A percentile compares a stretch with the other conserved stretches of the same genome.
phyloP scores from a whole-genome alignment of 2,113 vertebrate genomes.

The Oryzias celebensis region DNA sequence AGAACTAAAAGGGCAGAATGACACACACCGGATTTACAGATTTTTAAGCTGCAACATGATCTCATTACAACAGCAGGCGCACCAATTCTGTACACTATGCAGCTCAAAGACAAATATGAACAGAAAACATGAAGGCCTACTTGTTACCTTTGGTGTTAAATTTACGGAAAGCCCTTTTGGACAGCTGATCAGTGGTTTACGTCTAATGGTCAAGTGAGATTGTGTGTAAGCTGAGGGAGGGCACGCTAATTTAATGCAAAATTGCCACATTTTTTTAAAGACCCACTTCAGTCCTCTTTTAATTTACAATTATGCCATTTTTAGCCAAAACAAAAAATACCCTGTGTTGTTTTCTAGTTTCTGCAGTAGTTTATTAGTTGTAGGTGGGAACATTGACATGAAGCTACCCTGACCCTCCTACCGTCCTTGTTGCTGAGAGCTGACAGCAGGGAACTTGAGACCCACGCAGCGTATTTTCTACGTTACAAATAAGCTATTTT shows the following conservation, averaged over 20 bases:
- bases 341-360: too few species aligned
- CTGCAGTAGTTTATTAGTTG: too few species aligned
- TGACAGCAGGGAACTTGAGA: too few species aligned
- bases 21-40: constrained; percentile 6
- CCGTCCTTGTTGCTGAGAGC: too few species aligned
- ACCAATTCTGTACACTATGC: constrained; percentile 49
- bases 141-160: constrained; percentile 35
- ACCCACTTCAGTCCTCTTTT: too few species aligned
- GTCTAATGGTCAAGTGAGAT: constrained; percentile 38
- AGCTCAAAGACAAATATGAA: constrained; percentile 50
- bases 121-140: constrained; percentile 49
- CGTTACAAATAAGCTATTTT: too few species aligned
- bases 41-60: constrained; percentile 8
- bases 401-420: too few species aligned
- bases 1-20: background rate
- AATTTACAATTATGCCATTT: too few species aligned
- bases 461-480: too few species aligned
- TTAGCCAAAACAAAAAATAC: too few species aligned
- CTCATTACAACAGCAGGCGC: constrained; percentile 53
- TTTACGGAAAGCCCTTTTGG: constrained; percentile 21
- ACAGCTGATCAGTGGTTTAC: constrained; percentile 18
- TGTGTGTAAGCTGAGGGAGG: constrained; percentile 5
- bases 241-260: constrained; percentile 13
- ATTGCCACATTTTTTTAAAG: background rate
- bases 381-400: too few species aligned